These are phyloP conservation scores for Upupa epops DNA, from an alignment of 2,113 vertebrate genomes.

Conservation along the genomic window DNA sequence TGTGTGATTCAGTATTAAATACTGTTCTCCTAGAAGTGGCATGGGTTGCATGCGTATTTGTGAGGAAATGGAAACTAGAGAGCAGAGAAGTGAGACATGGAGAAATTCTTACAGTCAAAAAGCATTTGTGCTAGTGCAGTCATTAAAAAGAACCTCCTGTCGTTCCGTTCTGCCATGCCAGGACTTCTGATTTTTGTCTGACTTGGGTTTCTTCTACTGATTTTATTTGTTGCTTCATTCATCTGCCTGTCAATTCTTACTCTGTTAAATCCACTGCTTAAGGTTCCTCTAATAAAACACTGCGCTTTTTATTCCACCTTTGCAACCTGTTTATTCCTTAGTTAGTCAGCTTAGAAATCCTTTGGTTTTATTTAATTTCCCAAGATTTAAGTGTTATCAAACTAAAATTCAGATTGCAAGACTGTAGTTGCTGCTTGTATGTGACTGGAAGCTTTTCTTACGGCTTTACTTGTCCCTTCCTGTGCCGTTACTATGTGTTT, in stretches of 20 bases:
- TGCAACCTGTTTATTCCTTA: background rate
- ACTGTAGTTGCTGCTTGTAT: background rate
- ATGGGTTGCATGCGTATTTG: background rate
- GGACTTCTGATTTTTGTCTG: background rate
- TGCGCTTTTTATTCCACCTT: background rate
- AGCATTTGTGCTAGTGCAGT: background rate
- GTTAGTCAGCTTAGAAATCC: background rate
- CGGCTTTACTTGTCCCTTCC: background rate
- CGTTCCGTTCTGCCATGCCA: background rate
- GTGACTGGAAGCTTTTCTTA: background rate
- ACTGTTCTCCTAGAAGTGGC: background rate
- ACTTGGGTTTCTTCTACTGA: background rate
- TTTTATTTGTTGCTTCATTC: background rate
- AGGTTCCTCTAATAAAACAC: background rate
- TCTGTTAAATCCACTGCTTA: background rate
- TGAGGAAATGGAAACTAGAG: background rate
- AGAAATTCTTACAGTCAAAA: background rate
- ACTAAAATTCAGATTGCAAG: background rate
- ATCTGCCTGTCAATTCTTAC: background rate
- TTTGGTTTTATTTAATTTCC: background rate
- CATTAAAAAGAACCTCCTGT: background rate
- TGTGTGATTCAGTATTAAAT: background rate
- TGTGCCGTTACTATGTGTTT: background rate
- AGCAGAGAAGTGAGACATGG: background rate
- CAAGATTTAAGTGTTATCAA: background rate